Conservation (phyloP, 2,113 vertebrate genomes). For the Myotis brandtii region DNA sequence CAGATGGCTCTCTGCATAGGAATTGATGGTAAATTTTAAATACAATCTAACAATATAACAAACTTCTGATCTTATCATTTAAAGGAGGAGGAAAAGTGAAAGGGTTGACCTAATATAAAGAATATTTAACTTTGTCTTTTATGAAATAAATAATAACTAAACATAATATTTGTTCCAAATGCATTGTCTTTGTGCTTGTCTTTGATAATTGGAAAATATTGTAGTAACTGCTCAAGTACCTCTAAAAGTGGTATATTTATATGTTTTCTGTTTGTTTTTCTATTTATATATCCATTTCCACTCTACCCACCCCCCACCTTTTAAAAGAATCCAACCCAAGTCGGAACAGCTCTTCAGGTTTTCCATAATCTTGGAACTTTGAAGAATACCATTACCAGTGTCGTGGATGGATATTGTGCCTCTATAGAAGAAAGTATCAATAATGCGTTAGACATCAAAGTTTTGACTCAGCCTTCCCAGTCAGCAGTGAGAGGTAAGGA, state of each 20-base stretch:
- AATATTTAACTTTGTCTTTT: slow-evolving; percentile 54
- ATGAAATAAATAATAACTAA: slow-evolving; percentile 34
- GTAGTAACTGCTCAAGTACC: not conserved
- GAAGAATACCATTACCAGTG: slow-evolving; percentile 90
- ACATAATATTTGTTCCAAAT: slow-evolving; percentile 19
- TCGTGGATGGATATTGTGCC: slow-evolving; percentile 93
- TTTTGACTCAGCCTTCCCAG: slow-evolving; percentile 92
- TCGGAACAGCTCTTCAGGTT: slow-evolving; percentile 97
- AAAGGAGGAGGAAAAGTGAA: not conserved
- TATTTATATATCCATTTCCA: slow-evolving; percentile 31
- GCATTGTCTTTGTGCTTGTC: not conserved
- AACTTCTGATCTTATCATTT: slow-evolving; percentile 8
- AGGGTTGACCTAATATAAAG: not conserved
- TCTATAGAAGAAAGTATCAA: slow-evolving; percentile 92
- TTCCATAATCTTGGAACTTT: slow-evolving; percentile 96
- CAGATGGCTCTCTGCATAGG: not conserved
- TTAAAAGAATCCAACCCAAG: slow-evolving; percentile 94
- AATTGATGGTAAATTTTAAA: slow-evolving; percentile 39
- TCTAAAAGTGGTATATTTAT: slow-evolving; percentile 19
- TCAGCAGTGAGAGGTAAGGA: slow-evolving; percentile 89
- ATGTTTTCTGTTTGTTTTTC: not conserved
- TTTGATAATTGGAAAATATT: slow-evolving; percentile 56
- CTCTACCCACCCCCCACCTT: not conserved
- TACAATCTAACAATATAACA: not conserved
- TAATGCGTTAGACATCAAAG: slow-evolving; percentile 94